Evolutionary conservation across 2,888 invertebrate species (phyloP).

Genomic region (Actias luna): DNA sequence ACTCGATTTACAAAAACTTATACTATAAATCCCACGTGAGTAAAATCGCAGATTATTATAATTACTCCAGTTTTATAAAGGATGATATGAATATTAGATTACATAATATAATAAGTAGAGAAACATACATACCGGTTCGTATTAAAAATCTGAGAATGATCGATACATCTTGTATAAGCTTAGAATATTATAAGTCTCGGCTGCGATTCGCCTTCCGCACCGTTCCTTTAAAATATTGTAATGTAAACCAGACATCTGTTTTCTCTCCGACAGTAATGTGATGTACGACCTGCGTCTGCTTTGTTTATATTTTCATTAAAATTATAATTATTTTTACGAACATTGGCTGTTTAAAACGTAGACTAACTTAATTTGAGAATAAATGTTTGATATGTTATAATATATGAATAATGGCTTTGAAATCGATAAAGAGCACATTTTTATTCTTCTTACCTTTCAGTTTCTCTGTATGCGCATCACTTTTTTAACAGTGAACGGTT

Average conservation of each 20-base stretch:
- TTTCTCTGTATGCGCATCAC: too few species aligned
- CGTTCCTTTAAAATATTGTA: conserved; percentile 71
- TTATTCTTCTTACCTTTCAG: too few species aligned
- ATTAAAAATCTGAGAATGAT: conserved; percentile 50
- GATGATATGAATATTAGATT: background rate
- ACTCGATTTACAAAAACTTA: too few species aligned
- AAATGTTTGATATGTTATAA: too few species aligned
- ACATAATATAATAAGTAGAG: too few species aligned
- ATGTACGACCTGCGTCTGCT: conserved; percentile 59
- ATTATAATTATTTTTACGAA: conserved; percentile 31
- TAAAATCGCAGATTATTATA: too few species aligned
- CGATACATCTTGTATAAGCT: conserved; percentile 66
- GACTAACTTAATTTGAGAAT: background rate
- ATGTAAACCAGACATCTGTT: conserved; percentile 77
- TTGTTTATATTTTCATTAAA: conserved; percentile 53
- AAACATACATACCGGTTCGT: conserved; percentile 29
- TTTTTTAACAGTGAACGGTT: too few species aligned
- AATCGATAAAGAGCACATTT: too few species aligned
- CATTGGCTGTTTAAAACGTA: background rate
- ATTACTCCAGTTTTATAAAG: background rate
- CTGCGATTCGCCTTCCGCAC: conserved; percentile 66
- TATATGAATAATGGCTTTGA: too few species aligned
- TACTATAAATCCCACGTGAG: background rate
- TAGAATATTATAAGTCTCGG: conserved; percentile 60
- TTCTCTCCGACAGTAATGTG: conserved; percentile 66